These are phyloP conservation scores for Poeciliopsis retropinna DNA, from an alignment of 2,113 vertebrate genomes.

Conservation along the genomic window DNA sequence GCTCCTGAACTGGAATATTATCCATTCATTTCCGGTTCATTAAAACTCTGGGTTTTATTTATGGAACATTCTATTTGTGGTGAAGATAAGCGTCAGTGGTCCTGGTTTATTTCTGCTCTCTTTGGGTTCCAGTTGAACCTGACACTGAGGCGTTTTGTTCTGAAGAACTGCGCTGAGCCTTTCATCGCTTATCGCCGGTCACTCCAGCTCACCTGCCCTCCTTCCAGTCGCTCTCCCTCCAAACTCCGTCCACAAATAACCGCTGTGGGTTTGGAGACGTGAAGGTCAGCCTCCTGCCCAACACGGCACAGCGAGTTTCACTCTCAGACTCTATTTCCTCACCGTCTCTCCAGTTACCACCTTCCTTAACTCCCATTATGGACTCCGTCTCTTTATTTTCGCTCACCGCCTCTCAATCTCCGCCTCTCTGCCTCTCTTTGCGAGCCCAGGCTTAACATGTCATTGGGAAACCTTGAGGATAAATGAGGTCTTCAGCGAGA, in stretches of 20 bases:
- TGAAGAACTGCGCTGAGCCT: constrained; percentile 16
- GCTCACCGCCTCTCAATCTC: constrained; percentile 9
- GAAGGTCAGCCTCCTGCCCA: constrained; percentile 50
- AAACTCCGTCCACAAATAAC: constrained; percentile 7
- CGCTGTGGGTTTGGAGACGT: constrained; percentile 26
- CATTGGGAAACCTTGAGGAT: constrained; percentile 70
- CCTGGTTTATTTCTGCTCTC: not conserved
- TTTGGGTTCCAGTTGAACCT: not conserved
- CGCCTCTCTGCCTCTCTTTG: constrained; percentile 2
- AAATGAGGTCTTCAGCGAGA: constrained; percentile 59
- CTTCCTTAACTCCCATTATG: constrained; percentile 47
- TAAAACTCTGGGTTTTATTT: no score
- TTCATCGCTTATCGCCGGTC: constrained; percentile 34
- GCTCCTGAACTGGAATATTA: no score
- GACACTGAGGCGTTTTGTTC: no score
- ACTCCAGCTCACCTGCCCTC: constrained; percentile 14
- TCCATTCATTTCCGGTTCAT: no score
- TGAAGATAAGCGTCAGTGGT: not conserved
- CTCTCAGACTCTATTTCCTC: constrained; percentile 4
- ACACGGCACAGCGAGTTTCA: constrained; percentile 47
- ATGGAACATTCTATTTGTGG: not conserved
- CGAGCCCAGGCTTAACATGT: constrained; percentile 45
- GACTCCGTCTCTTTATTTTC: constrained; percentile 31
- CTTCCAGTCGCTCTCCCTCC: constrained; percentile 12
- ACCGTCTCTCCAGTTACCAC: constrained; percentile 38